Conservation (phyloP, 2,113 vertebrate genomes). For the Calyptommatus sinebrachiatus region DNA sequence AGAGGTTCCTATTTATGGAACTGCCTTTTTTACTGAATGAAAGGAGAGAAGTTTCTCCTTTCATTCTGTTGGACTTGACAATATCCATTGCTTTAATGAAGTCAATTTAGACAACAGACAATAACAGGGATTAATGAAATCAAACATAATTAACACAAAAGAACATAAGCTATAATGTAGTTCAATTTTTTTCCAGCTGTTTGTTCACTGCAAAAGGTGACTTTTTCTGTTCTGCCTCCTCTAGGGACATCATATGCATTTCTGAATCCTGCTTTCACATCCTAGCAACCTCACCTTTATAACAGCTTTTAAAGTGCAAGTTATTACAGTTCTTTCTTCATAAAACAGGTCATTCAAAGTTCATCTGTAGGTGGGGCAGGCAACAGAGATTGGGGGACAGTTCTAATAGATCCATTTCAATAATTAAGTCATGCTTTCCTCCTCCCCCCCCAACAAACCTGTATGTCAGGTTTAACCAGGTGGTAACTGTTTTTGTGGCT, state of each 20-base stretch:
- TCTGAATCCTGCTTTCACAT: slow-evolving; percentile 65
- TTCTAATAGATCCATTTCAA: slow-evolving; percentile 80
- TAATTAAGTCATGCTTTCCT: slow-evolving; percentile 81
- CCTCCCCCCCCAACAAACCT: slow-evolving; percentile 75
- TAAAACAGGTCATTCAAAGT: slow-evolving; percentile 77
- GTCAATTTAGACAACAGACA: slow-evolving; percentile 63
- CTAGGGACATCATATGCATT: slow-evolving; percentile 61
- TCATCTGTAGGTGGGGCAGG: slow-evolving; percentile 76
- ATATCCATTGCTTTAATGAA: slow-evolving; percentile 53
- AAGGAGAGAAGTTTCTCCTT: slow-evolving; percentile 3
- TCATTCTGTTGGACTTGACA: slow-evolving; percentile 57
- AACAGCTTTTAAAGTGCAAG: slow-evolving; percentile 71
- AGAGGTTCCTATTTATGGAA: slow-evolving; percentile 40
- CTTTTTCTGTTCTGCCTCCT: slow-evolving; percentile 60
- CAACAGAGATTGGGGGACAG: slow-evolving; percentile 72
- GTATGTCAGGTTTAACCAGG: slow-evolving; percentile 78
- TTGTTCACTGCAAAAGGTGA: slow-evolving; percentile 53
- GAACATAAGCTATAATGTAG: slow-evolving; percentile 55
- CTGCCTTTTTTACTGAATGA: slow-evolving; percentile 48
- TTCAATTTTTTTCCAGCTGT: slow-evolving; percentile 55
- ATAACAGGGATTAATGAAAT: slow-evolving; percentile 60
- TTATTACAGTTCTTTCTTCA: slow-evolving; percentile 77
- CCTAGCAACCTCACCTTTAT: slow-evolving; percentile 64
- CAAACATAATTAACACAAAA: slow-evolving; percentile 60
- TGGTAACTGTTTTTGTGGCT: slow-evolving; percentile 73